Base-by-base conservation (phyloP, 2,888 invertebrate genomes). In the Hyposoter dolosus region DNA sequence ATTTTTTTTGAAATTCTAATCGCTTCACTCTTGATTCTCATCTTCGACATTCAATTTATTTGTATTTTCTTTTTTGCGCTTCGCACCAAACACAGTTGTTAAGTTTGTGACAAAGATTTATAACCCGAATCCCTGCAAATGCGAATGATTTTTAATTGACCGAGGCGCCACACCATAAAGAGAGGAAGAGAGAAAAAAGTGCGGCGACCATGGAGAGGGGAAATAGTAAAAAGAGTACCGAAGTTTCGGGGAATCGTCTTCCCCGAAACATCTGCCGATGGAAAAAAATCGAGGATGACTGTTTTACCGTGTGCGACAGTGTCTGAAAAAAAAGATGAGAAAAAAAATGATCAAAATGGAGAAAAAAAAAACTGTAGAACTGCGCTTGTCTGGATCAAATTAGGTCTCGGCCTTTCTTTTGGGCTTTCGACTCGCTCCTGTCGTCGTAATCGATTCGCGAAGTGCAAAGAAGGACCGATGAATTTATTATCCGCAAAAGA, bases 321-420 rank as follows among this genome's bases (percentile, higher is more conserved):
- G 28, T 35, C 17, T 4, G 35, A 9, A 45, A 35, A 63, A 45
- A 35, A 28, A 35, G 19, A 40, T 28, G n/a, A 0, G 28, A n/a
- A 23, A 65, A 15, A 56, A 15, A 53, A 71, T 28, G 43, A 76
- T 17, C 40, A 75, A 69, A 69, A 43, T n/a, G 40, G 45, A 47
- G 5, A 9, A 66, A 50, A 68, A 68, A 68, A 53, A 45, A 28
- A 43, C 17, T 45, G 28, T 53, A 66, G 56, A 68, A 75, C 53
- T 35, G 74, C 53, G 43, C 53, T 53, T 75, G 81, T 68, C 81
- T 82, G 81, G 75, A 75, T 82, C 66, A 66, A 82, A 82, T 82
- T 82, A 82, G 81, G 75, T 68, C 63, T 75, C 56, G 77, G 76
- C 32, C 35, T 50, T 66, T 56, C 63, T 66, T 28, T 12, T 15